phyloP scores from a whole-genome alignment of 2,113 vertebrate genomes.

The Suricata suricatta region DNA sequence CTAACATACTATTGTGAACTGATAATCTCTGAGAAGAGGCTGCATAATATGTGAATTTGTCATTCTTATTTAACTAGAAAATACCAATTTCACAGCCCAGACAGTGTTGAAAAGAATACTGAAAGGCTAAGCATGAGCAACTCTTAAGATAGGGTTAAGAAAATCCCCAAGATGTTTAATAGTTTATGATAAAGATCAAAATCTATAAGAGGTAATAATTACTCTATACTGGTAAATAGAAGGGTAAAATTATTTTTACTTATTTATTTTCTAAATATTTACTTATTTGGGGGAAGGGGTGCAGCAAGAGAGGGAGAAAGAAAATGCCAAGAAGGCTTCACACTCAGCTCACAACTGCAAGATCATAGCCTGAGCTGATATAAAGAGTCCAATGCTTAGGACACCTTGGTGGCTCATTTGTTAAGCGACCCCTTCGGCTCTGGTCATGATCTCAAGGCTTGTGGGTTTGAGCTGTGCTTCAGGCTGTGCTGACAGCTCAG shows the following conservation, averaged over 20 bases:
- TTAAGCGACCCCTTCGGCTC: no score
- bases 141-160: background rate
- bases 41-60: background rate
- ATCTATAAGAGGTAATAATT: background rate
- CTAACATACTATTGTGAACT: background rate
- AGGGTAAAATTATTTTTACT: background rate
- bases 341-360: no score
- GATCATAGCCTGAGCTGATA: no score
- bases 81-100: background rate
- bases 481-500: no score
- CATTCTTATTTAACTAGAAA: constrained; percentile 36
- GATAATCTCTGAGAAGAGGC: background rate
- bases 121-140: background rate
- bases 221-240: constrained; percentile 1
- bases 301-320: no score
- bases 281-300: no score
- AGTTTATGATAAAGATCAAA: constrained; percentile 26
- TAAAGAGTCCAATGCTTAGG: no score
- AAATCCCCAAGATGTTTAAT: background rate
- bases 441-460: no score
- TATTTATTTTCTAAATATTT: no score
- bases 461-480: no score
- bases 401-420: no score
- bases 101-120: background rate
- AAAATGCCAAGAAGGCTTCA: no score